Evolutionary conservation across 2,888 invertebrate genomes (phyloP), one percentile per base, ranked within the genome.

Genomic region (Apotomis capreana): DNA sequence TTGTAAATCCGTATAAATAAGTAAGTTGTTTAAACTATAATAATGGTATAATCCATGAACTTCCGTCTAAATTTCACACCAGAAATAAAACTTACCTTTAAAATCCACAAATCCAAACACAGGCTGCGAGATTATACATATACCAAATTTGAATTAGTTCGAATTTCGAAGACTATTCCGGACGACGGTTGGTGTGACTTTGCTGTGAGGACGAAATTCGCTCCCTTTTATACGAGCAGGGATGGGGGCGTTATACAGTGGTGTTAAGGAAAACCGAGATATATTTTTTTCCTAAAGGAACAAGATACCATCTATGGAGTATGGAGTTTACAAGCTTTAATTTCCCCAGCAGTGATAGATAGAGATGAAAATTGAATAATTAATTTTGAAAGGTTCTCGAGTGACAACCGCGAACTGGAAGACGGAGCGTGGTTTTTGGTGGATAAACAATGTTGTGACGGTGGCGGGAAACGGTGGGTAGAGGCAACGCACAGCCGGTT

Each of bases 221-320:
- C 62, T 68, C 68, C 68, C 71, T 68, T 72, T 72, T 72, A 72
- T 72, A 72, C 63, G 54, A 57, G 37, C 15, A 49, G 68, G 62
- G 68, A 68, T 10, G 49, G 13, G 71, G 62, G 44, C 62, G 68
- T 8, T 62, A 8, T 36, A 68, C 71, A 72, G 71, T 72, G 68
- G 68, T 57, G 64, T 26, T 26, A 49, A 46, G 59, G 5, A 49
- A 65, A 44, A 4, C 3, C 12, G 37, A 12, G 49, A 5, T 36
- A 6, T 5, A 58, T 4, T 3, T 26, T 57, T 59, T 15, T 46
- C 15, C 9, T 13, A n/a, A 26, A 26, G 26, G 26, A 26, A 26
- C 26, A 26, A 2, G 26, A 26, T 15, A 15, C 15, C 15, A 15
- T 15, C 15, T 15, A 15, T 15, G 15, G 15, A 15, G 15, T 15